Percentiles rank a stretch among this genome's conserved stretches.
These are phyloP conservation scores for Callopanchax toddi DNA, from an alignment of 2,113 vertebrate genomes.

Conservation along the genomic window DNA sequence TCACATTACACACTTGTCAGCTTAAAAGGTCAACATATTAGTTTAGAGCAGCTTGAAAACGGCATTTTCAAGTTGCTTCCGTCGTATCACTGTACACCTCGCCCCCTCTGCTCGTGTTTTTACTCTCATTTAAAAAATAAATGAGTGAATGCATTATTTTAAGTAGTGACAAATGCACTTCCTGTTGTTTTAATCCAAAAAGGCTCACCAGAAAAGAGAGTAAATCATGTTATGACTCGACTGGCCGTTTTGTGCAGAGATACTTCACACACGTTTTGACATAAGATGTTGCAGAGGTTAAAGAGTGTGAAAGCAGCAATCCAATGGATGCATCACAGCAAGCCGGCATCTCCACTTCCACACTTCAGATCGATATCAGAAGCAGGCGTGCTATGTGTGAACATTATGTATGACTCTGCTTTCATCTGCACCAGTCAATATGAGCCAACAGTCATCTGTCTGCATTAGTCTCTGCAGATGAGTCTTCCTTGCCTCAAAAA, in stretches of 20 bases:
- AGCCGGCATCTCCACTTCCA: constrained; percentile 3
- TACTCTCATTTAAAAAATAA: background rate
- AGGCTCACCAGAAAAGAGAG: background rate
- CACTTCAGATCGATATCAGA: constrained; percentile 43
- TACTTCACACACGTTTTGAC: constrained; percentile 17
- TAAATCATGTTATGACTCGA: background rate
- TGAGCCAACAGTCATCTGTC: constrained; percentile 32
- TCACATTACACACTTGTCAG: constrained; percentile 77
- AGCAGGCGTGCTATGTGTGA: constrained; percentile 29
- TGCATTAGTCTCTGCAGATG: constrained; percentile 24
- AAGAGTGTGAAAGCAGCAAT: constrained; percentile 27
- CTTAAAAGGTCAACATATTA: constrained; percentile 79
- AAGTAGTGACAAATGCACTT: constrained; percentile 11
- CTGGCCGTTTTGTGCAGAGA: background rate
- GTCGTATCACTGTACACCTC: constrained; percentile 13
- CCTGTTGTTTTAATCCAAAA: background rate
- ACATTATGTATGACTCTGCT: constrained; percentile 42
- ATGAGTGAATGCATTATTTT: background rate
- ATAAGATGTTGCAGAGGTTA: constrained; percentile 19
- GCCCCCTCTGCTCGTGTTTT: constrained; percentile 2
- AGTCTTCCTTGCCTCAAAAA: constrained; percentile 14
- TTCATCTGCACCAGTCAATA: constrained; percentile 52
- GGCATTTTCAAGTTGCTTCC: constrained; percentile 22
- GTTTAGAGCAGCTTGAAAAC: constrained; percentile 41
- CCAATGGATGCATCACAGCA: constrained; percentile 29